phyloP scores from a whole-genome alignment of 2,797 vertebrate genomes.

The Anomalospiza imberbis region DNA sequence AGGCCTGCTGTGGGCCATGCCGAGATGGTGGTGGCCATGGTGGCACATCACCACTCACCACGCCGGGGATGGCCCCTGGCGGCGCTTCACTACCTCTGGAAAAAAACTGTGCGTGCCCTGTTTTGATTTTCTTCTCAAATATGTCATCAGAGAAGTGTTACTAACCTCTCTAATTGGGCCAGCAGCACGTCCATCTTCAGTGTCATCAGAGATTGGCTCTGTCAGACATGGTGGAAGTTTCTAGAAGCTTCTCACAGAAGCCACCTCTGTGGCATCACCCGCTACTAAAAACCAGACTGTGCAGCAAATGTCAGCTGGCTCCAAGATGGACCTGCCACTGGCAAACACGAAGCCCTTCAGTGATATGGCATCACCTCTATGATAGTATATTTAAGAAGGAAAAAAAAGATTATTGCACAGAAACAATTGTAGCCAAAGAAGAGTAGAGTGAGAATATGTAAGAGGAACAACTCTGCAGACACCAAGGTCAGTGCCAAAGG shows the following conservation, averaged over 20 bases:
- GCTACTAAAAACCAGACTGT: not conserved
- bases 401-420: not conserved
- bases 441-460: not conserved
- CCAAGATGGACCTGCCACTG: not conserved
- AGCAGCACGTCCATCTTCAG: not conserved
- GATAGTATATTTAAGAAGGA: not conserved
- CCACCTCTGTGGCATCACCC: not conserved
- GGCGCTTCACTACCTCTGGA: not conserved
- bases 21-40: not conserved
- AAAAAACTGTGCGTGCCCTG: not conserved
- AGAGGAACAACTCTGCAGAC: not conserved
- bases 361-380: not conserved
- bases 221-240: no score
- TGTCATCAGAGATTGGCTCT: not conserved
- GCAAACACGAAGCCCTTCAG: not conserved
- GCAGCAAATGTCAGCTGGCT: not conserved
- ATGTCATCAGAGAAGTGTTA: not conserved
- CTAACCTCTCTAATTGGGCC: not conserved
- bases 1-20: accelerated
- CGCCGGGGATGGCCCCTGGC: accelerated
- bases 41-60: accelerated
- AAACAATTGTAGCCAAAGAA: not conserved
- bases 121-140: not conserved
- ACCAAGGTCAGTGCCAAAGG: not conserved
- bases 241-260: not conserved